Percentiles rank a stretch among this genome's conserved stretches.
Conservation (phyloP, 2,888 invertebrate species). For the Pristionchus entomophagus region DNA sequence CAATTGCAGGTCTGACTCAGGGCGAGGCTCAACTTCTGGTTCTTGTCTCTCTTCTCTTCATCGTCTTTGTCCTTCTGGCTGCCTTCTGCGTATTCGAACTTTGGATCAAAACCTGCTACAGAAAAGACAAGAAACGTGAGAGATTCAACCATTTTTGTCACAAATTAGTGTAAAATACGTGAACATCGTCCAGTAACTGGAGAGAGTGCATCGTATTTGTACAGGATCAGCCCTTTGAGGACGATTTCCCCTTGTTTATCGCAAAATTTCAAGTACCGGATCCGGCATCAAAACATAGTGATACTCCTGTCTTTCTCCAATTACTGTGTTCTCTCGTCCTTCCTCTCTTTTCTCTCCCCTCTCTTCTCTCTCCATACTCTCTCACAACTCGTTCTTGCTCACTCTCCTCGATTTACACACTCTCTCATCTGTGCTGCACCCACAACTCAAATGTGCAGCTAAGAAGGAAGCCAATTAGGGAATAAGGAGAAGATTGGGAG, state of each 20-base stretch:
- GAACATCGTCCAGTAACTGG: neutral
- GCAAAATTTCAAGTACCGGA: neutral
- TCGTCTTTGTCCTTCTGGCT: conserved; percentile 34
- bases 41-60: conserved; percentile 16
- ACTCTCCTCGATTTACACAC: neutral
- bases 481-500: neutral
- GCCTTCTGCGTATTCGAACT: conserved; percentile 48
- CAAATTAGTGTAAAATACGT: neutral
- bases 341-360: neutral
- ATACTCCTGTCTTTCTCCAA: neutral
- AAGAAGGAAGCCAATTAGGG: neutral
- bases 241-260: neutral
- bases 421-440: neutral
- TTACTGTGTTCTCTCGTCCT: neutral
- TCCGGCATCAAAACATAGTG: conserved; percentile 2
- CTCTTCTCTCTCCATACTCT: neutral
- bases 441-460: neutral
- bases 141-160: neutral
- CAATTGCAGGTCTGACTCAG: conserved; percentile 38
- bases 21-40: conserved; percentile 46
- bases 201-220: neutral
- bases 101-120: conserved; percentile 34
- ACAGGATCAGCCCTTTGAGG: neutral
- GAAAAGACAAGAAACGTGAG: conserved; percentile 40
- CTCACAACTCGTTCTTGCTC: neutral